A percentile compares a stretch with the other conserved stretches of the same genome.
phyloP scores from a whole-genome alignment of 2,888 invertebrate species.

The Lypha dubia region DNA sequence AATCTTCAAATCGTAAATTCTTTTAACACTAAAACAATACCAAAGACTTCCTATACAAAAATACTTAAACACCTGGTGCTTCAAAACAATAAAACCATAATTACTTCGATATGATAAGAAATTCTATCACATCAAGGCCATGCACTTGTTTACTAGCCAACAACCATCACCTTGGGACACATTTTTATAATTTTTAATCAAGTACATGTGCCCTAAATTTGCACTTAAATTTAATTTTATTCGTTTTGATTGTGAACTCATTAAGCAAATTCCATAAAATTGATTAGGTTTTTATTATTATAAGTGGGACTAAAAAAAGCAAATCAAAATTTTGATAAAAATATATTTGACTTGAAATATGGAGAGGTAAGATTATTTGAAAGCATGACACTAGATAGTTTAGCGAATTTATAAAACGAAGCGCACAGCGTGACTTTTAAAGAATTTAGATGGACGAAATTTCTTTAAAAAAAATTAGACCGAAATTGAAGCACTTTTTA shows the following conservation, averaged over 20 bases:
- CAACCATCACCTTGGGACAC: not conserved
- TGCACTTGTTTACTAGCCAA: not conserved
- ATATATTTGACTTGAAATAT: not conserved
- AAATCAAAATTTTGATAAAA: conserved; percentile 8
- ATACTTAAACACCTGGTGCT: conserved; percentile 46
- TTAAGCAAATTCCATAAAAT: not conserved
- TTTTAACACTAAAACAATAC: too few species aligned
- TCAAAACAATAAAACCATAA: not conserved
- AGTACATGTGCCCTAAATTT: conserved; percentile 50
- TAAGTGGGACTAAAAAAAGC: not conserved
- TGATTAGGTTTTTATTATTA: not conserved
- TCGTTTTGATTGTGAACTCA: not conserved
- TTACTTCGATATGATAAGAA: conserved; percentile 45
- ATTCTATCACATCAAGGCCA: conserved; percentile 31
- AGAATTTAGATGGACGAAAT: too few species aligned
- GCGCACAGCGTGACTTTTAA: too few species aligned
- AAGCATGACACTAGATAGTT: too few species aligned
- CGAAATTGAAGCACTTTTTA: too few species aligned
- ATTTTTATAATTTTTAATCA: not conserved
- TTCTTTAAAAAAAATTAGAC: too few species aligned
- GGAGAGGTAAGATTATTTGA: too few species aligned
- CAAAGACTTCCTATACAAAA: not conserved
- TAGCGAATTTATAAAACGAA: too few species aligned
- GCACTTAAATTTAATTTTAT: conserved; percentile 31
- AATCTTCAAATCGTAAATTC: too few species aligned